Evolutionary conservation across 2,797 vertebrate genomes (phyloP).

Genomic region (Chrysocyon brachyurus): DNA sequence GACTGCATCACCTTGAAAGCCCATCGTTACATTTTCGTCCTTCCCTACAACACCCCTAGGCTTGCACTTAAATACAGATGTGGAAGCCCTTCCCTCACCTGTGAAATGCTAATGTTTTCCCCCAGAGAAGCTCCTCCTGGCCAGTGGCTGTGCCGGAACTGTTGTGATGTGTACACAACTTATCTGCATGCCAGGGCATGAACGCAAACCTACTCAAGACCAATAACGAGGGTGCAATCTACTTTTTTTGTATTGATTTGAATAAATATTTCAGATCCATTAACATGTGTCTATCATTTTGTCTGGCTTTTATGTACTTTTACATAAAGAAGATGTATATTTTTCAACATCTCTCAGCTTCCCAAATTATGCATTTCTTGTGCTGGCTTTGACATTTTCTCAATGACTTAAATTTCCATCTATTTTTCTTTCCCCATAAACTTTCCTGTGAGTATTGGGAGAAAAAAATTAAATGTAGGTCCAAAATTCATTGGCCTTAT

Average conservation of each 20-base stretch:
- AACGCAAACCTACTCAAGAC: background rate
- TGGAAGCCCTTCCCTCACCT: background rate
- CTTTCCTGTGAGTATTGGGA: background rate
- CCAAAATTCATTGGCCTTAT: background rate
- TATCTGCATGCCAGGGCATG: background rate
- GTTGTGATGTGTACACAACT: background rate
- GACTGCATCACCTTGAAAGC: background rate
- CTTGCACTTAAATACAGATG: background rate
- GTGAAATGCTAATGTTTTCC: background rate
- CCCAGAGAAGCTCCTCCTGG: background rate
- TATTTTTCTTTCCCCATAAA: background rate
- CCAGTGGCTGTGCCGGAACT: background rate
- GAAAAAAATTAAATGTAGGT: background rate
- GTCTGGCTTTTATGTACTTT: background rate
- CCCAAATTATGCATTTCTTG: background rate
- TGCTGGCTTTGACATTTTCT: background rate
- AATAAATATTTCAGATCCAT: background rate
- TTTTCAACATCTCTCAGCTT: background rate
- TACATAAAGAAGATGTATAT: background rate
- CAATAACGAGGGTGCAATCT: background rate
- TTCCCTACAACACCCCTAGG: too few species aligned
- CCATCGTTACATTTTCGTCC: background rate
- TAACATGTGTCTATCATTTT: rapidly evolving
- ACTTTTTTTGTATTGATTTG: background rate
- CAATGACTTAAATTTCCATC: background rate